Percentiles rank a stretch among this genome's conserved stretches.
These are phyloP conservation scores for Chesias legatella DNA, from an alignment of 2,888 invertebrate species.

Conservation along the genomic window DNA sequence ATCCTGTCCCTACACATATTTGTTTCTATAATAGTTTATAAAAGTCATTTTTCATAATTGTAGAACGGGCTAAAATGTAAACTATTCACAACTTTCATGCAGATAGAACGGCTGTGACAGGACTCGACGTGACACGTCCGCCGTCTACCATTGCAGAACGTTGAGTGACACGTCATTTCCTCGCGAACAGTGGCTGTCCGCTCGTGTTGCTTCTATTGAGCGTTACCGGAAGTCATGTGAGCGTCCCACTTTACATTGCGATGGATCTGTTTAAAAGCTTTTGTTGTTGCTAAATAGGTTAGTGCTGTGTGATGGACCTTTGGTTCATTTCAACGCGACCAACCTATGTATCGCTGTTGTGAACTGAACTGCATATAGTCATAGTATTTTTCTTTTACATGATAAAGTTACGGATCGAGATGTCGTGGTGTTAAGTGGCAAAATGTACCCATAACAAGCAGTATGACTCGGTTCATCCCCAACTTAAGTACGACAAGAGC, in stretches of 20 bases:
- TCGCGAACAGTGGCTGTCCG: slow-evolving; percentile 26
- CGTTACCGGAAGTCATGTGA: slow-evolving; percentile 42
- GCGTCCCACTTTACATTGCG: slow-evolving; percentile 41
- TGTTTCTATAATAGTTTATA: no score
- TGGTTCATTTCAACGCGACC: background rate
- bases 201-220: slow-evolving; percentile 32
- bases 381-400: no score
- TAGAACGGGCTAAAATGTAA: slow-evolving; percentile 6
- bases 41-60: no score
- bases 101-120: slow-evolving; percentile 16
- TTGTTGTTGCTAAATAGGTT: slow-evolving; percentile 20
- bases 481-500: no score
- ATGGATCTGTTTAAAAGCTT: slow-evolving; percentile 24
- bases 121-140: slow-evolving; percentile 45
- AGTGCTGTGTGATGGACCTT: slow-evolving; percentile 3
- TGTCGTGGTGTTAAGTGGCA: no score
- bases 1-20: no score
- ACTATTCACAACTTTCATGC: slow-evolving; percentile 5
- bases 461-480: no score
- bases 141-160: slow-evolving; percentile 40
- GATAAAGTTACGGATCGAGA: no score
- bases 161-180: slow-evolving; percentile 73
- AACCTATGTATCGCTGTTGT: no score
- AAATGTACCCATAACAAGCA: no score
- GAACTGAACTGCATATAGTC: no score